Percentiles rank a stretch among this genome's conserved stretches.
phyloP scores from a whole-genome alignment of 2,797 vertebrate genomes.

The Ptychobarbus kaznakovi region DNA sequence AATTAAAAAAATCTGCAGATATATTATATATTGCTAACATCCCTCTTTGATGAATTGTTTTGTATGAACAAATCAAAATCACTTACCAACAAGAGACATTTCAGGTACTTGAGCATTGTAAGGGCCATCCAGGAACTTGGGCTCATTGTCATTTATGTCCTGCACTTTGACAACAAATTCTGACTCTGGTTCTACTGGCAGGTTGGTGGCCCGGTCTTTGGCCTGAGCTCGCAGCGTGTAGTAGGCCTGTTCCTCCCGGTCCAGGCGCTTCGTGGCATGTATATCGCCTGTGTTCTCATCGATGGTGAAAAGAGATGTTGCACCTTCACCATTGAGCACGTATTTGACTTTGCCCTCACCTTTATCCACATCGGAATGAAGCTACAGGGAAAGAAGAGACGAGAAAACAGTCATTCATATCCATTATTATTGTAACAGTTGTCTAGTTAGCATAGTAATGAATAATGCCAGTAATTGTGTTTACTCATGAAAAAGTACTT shows the following conservation, averaged over 20 bases:
- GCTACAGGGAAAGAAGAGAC: slow-evolving; percentile 74
- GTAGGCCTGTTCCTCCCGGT: slow-evolving; percentile 90
- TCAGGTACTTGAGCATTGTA: slow-evolving; percentile 86
- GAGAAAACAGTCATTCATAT: not conserved
- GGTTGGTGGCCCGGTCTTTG: slow-evolving; percentile 81
- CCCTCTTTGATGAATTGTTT: not conserved
- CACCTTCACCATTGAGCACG: slow-evolving; percentile 90
- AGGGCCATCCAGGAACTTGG: slow-evolving; percentile 89
- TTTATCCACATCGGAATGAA: slow-evolving; percentile 91
- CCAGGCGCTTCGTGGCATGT: slow-evolving; percentile 89
- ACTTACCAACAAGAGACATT: slow-evolving; percentile 91
- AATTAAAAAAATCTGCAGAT: not conserved
- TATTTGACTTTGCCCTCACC: slow-evolving; percentile 90
- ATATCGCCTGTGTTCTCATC: slow-evolving; percentile 94
- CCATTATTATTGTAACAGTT: not conserved
- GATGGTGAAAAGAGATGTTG: slow-evolving; percentile 90
- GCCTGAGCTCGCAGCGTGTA: slow-evolving; percentile 90
- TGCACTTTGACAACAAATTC: slow-evolving; percentile 94
- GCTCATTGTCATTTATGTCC: slow-evolving; percentile 94
- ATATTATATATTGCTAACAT: not conserved
- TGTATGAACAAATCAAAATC: not conserved
- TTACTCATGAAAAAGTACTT: slow-evolving; percentile 14
- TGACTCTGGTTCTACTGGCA: slow-evolving; percentile 86
- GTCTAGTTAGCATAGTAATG: slow-evolving; percentile 24
- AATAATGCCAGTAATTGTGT: slow-evolving; percentile 20